Evolutionary conservation across 1,140 invertebrate genomes (phyloP).

Genomic region (Drosophila parvula): DNA sequence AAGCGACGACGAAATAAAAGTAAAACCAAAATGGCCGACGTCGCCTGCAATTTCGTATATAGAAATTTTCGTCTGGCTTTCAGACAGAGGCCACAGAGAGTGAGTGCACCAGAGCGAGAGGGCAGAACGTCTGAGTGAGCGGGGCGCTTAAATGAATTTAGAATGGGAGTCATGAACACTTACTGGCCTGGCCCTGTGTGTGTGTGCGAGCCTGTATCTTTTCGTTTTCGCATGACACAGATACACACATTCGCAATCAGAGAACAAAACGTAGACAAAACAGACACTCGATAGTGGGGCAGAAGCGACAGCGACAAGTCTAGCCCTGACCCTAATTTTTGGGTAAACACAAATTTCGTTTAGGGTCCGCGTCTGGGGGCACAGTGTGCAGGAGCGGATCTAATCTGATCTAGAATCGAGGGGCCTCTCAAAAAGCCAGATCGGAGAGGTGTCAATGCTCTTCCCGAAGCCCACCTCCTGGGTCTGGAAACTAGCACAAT

Average conservation of each 20-base stretch:
- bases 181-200: conserved; percentile 31
- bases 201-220: conserved; percentile 34
- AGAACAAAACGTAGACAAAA: conserved; percentile 37
- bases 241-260: conserved; percentile 41
- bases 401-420: conserved; percentile 58
- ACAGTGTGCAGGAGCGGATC: conserved; percentile 1
- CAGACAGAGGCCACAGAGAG: conserved; percentile 16
- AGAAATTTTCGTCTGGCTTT: conserved; percentile 62
- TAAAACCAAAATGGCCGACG: conserved; percentile 72
- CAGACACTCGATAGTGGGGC: conserved; percentile 37
- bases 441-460: conserved; percentile 65
- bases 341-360: conserved; percentile 59
- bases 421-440: conserved; percentile 8
- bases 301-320: conserved; percentile 11
- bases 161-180: conserved; percentile 74
- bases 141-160: conserved; percentile 71
- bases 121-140: conserved; percentile 21
- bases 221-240: conserved; percentile 79
- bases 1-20: conserved; percentile 54
- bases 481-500: conserved; percentile 56
- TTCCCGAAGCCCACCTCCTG: conserved; percentile 11
- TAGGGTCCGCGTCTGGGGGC: conserved; percentile 15
- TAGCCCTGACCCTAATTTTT: conserved; percentile 80
- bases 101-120: conserved; percentile 13
- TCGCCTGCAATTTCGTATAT: conserved; percentile 68